Percentiles rank a stretch among this genome's conserved stretches.
Evolutionary conservation across 2,113 vertebrate species (phyloP).

Genomic region (Glaucomys volans): DNA sequence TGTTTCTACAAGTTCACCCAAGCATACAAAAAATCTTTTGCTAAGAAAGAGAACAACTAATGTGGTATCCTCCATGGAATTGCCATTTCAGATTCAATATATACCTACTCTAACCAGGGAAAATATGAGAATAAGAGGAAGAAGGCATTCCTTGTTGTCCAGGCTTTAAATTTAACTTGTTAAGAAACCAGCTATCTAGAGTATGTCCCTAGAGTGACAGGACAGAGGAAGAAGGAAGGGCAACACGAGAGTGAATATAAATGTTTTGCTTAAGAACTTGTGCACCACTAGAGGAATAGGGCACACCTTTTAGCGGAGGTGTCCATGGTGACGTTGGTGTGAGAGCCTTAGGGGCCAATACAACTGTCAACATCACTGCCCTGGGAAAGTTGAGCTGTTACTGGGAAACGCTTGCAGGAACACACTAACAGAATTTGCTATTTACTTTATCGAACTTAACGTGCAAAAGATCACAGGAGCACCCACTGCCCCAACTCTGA

Average conservation of each 20-base stretch:
- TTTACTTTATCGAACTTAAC: neutral
- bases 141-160: neutral
- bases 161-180: neutral
- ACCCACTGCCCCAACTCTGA: neutral
- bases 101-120: neutral
- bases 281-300: neutral
- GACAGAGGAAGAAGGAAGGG: neutral
- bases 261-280: neutral
- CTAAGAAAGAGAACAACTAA: neutral
- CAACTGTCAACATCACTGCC: neutral
- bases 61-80: neutral
- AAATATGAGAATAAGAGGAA: neutral
- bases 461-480: neutral
- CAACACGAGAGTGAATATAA: no score
- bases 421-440: neutral
- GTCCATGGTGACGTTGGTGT: neutral
- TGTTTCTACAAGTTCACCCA: neutral
- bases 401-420: neutral
- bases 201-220: neutral
- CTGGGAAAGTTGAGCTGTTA: neutral
- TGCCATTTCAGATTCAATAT: neutral
- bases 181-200: neutral
- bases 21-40: neutral
- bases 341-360: neutral
- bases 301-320: neutral